Evolutionary conservation across 2,797 vertebrate species (phyloP).

Genomic region (Alauda arvensis): DNA sequence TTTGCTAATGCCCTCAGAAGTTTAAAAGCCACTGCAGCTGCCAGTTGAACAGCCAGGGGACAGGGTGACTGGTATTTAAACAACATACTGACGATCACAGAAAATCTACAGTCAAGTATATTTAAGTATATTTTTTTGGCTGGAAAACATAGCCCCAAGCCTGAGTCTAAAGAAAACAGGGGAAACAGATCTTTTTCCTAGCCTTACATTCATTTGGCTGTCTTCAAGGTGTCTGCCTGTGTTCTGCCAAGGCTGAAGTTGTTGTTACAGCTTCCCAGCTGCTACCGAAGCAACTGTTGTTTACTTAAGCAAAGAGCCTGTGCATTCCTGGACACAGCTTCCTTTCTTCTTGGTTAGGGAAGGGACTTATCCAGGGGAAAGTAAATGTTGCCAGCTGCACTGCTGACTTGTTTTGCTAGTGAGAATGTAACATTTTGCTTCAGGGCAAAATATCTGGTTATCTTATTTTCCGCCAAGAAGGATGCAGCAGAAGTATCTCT

Average conservation of each 20-base stretch:
- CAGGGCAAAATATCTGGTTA: background rate
- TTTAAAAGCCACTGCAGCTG: slow-evolving; percentile 4
- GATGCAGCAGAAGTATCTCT: background rate
- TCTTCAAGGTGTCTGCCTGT: background rate
- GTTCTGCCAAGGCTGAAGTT: slow-evolving; percentile 33
- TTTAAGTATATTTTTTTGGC: slow-evolving; percentile 8
- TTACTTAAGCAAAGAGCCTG: slow-evolving; percentile 18
- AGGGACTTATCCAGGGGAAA: background rate
- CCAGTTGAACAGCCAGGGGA: slow-evolving; percentile 7
- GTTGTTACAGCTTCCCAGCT: slow-evolving; percentile 22
- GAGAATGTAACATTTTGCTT: background rate
- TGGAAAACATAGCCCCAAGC: background rate
- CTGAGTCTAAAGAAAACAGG: background rate
- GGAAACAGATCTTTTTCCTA: background rate
- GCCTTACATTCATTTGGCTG: slow-evolving; percentile 20
- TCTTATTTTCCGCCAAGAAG: background rate
- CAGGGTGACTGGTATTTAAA: slow-evolving; percentile 9
- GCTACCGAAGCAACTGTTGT: background rate
- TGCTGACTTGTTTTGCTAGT: background rate
- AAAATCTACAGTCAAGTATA: background rate
- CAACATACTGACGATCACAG: background rate
- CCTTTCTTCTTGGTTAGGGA: slow-evolving; percentile 22
- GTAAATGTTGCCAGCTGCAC: background rate
- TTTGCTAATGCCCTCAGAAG: slow-evolving; percentile 10
- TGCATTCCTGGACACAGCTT: background rate